Evolutionary conservation across 2,797 vertebrate species (phyloP), one percentile per base, ranked within the genome.

Genomic region (Sebastes trivittatus): DNA sequence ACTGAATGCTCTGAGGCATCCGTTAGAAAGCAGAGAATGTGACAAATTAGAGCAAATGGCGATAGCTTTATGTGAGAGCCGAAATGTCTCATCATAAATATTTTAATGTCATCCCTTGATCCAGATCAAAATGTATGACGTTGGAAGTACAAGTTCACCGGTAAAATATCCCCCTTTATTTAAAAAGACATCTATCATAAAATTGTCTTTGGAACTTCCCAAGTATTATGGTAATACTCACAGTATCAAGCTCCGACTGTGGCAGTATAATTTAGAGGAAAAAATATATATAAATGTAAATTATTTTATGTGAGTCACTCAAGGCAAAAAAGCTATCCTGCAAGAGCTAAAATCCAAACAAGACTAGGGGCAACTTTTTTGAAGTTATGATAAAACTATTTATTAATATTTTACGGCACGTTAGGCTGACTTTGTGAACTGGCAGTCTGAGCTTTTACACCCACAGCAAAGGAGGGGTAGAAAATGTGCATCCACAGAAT

Each of bases 341-440:
- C 30, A 38, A 71, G 42, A 78, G 66, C 69, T 66, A 14, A 72
- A 75, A 66, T 74, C 49, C 78, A 76, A 80, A 82, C 59, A 69
- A 82, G 36, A 56, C 83, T 56, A 2, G 25, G 25, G 77, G 78
- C 61, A 46, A 60, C 25, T 54, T 83, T 77, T 81, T 81, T 71
- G n/a, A 82, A 86, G 71, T 84, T 74, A 25, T 30, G 58, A 72
- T 81, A 65, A 83, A 85, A 72, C 49, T 62, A 32, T 73, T 62
- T 72, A 49, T 72, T 61, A 71, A 68, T 66, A 86, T 83, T 88
- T 84, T 66, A 78, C 3, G 25, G 72, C 20, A 56, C 62, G 42
- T 87, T 61, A 68, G 32, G 69, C 61, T 71, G 61, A 75, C 30
- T 81, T 81, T 78, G 77, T 75, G 72, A 75, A 71, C 36, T 69